A percentile compares a stretch with the other conserved stretches of the same genome.
phyloP scores from a whole-genome alignment of 2,888 invertebrate species.

The Mythimna impura region DNA sequence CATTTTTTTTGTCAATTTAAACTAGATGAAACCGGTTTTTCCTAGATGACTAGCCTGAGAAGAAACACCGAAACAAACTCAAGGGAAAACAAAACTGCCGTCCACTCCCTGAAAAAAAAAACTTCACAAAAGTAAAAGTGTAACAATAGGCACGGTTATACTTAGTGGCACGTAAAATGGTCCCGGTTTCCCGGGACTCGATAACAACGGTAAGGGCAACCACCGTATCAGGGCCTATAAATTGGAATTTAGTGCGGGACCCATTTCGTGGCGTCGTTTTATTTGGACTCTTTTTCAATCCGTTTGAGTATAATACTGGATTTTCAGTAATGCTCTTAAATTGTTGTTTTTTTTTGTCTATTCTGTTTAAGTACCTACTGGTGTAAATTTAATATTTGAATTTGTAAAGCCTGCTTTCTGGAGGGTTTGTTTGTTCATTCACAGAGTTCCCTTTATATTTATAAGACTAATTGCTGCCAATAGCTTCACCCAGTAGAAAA shows the following conservation, averaged over 20 bases:
- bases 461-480: too few species aligned
- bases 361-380: conserved; percentile 1
- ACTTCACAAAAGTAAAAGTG: not conserved
- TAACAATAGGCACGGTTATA: not conserved
- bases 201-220: conserved; percentile 2
- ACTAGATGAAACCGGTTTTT: too few species aligned
- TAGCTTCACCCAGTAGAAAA: too few species aligned
- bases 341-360: conserved; percentile 21
- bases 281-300: conserved; percentile 39
- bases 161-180: conserved; percentile 1
- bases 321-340: conserved; percentile 21
- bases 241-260: conserved; percentile 58
- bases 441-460: too few species aligned
- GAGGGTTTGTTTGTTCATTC: not conserved
- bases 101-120: too few species aligned
- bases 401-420: not conserved
- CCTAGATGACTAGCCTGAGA: too few species aligned
- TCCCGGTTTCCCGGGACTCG: conserved; percentile 28
- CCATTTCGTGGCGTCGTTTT: conserved; percentile 54
- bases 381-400: not conserved
- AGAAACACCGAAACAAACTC: too few species aligned
- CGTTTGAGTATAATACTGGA: conserved; percentile 21
- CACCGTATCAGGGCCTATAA: conserved; percentile 48
- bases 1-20: too few species aligned
- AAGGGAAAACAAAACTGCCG: too few species aligned